Conservation (phyloP, 2,888 invertebrate genomes). For the Dasypolia templi region DNA sequence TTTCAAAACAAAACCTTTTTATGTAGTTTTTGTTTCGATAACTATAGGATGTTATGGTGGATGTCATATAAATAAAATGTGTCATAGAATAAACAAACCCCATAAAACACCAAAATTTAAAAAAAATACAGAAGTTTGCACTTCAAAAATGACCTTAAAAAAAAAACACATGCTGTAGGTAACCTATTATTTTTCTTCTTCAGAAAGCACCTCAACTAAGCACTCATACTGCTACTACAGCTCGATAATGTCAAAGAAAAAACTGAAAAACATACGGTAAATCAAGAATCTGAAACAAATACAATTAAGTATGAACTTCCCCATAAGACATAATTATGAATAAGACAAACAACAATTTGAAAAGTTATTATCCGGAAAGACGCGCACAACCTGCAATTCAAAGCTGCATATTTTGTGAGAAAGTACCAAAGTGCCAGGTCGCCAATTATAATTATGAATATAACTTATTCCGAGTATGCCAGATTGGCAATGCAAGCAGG, state of each 20-base stretch:
- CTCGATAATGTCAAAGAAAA: background rate
- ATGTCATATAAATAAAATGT: too few relatives aligned
- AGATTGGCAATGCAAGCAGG: background rate
- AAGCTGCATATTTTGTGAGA: conserved; percentile 43
- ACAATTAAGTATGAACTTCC: conserved; percentile 9
- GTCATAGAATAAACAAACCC: conserved; percentile 2
- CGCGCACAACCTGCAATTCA: conserved; percentile 19
- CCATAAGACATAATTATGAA: background rate
- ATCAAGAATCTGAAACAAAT: background rate
- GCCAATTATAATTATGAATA: conserved; percentile 15
- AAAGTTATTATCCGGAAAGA: conserved; percentile 17
- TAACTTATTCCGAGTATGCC: conserved; percentile 20
- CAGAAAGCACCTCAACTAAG: background rate
- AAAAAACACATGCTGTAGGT: too few relatives aligned
- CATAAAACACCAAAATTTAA: background rate
- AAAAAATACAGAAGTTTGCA: background rate
- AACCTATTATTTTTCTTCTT: background rate
- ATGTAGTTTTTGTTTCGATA: background rate
- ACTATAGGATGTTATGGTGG: background rate
- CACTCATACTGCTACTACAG: background rate
- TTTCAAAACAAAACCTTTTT: background rate
- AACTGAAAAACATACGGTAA: background rate
- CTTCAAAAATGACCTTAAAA: background rate
- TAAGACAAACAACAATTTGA: conserved; percentile 3
- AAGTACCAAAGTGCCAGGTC: conserved; percentile 47